Base-by-base conservation (phyloP, 2,888 invertebrate genomes). In the Drosophila histrio region DNA sequence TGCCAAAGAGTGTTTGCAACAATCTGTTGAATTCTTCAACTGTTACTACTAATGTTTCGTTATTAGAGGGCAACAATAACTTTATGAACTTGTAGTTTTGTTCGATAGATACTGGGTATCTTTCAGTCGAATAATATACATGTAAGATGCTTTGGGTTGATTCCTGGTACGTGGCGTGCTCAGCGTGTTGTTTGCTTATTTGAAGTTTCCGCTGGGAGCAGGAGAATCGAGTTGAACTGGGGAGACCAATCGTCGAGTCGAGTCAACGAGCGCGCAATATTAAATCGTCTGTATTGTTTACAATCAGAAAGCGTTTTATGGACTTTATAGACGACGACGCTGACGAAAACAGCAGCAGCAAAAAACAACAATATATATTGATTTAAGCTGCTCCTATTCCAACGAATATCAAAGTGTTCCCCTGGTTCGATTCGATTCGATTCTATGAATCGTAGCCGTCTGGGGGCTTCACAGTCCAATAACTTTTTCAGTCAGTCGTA, bases 231-330 rank as follows among this genome's bases (percentile, higher is more conserved):
- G 53, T 53, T 62, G 50, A 68, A 38, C 74, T 68, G 57, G 72
- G 72, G 73, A 62, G 62, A 62, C 52, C 68, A 56, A 72, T 71
- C 70, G 59, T 64, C 50, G 69, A 57, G 58, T 47, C 32, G 28
- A 67, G 54, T 68, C 82, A 85, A 79, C 80, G 73, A 79, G 79
- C 85, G 77, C 71, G 77, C 85, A 83, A 87, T 83, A 87, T 87
- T 84, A 87, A 84, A 84, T 84, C 83, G 83, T 84, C 77, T 84
- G 85, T 87, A 84, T 84, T 84, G 83, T 84, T 84, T 87, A 84
- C 83, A 84, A 83, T 83, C 82, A 75, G 72, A 84, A 87, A 87
- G 77, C 83, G 87, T 84, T 87, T 84, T 84, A 85, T 87, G 62
- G 79, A 81, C 79, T 87, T 81, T 78, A 84, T 77, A 71, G 71